Conservation (phyloP, 2,113 vertebrate genomes). For the Apistogramma diplotaenia region DNA sequence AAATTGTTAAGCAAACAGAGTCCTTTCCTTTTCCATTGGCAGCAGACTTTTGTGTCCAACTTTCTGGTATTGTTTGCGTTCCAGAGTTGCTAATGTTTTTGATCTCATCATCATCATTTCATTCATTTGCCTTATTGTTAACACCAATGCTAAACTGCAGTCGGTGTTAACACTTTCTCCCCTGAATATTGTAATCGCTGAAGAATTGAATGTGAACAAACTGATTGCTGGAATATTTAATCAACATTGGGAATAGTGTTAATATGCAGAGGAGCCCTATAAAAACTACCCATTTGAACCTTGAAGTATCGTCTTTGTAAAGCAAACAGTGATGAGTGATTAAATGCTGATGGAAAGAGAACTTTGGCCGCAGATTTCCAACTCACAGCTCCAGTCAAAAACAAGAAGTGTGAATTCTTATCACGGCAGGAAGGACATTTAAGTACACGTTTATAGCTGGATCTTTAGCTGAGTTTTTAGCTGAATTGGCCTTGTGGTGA, state of each 20-base stretch:
- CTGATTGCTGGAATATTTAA: neutral
- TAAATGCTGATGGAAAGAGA: conserved; percentile 45
- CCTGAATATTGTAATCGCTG: neutral
- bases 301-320: neutral
- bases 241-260: neutral
- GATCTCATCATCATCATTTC: neutral
- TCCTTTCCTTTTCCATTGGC: neutral
- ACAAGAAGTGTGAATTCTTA: conserved; percentile 15
- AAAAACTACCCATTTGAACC: neutral
- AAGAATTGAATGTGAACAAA: neutral
- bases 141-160: neutral
- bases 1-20: neutral
- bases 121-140: neutral
- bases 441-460: neutral
- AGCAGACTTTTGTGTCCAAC: neutral
- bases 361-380: conserved; percentile 74
- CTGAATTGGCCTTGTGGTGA: neutral
- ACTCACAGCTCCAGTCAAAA: conserved; percentile 39
- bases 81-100: neutral
- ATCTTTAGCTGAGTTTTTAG: neutral
- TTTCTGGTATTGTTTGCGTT: neutral
- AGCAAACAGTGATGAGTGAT: conserved; percentile 38
- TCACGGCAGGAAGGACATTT: neutral
- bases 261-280: neutral
- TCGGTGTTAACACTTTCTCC: neutral